Evolutionary conservation across 2,113 vertebrate species (phyloP).

Genomic region (Chaenogobius annularis): DNA sequence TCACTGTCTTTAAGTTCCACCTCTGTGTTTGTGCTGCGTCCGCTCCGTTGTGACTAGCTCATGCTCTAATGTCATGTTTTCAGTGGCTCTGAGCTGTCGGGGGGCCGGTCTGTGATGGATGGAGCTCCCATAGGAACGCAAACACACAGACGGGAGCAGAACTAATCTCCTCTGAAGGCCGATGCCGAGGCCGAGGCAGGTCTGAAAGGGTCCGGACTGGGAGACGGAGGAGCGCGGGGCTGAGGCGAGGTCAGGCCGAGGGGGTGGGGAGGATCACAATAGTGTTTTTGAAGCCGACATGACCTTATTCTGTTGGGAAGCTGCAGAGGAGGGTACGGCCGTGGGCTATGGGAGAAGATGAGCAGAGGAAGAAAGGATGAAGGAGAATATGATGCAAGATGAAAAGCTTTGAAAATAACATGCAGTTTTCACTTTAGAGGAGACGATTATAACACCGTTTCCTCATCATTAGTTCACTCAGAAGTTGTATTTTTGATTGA

Average conservation of each 20-base stretch:
- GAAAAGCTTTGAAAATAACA: slow-evolving; percentile 11
- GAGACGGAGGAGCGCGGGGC: slow-evolving; percentile 17
- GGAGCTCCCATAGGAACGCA: slow-evolving; percentile 40
- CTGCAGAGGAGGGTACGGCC: slow-evolving; percentile 7
- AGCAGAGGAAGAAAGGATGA: neutral
- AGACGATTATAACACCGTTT: no score
- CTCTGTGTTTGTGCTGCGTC: slow-evolving; percentile 45
- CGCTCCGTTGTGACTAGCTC: slow-evolving; percentile 32
- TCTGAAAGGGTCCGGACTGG: slow-evolving; percentile 42
- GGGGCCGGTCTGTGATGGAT: slow-evolving; percentile 54
- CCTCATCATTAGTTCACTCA: no score
- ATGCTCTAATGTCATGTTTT: slow-evolving; percentile 50
- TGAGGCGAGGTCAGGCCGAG: slow-evolving; percentile 2
- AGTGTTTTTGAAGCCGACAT: slow-evolving; percentile 39
- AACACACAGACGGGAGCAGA: slow-evolving; percentile 46
- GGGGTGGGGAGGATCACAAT: slow-evolving; percentile 29
- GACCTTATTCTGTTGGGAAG: slow-evolving; percentile 45
- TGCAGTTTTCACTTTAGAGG: no score
- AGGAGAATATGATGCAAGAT: neutral
- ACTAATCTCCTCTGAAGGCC: slow-evolving; percentile 59
- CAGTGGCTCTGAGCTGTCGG: slow-evolving; percentile 48
- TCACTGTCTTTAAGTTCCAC: slow-evolving; percentile 22
- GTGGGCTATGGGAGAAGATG: neutral
- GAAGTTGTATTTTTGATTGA: no score
- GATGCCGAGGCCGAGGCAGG: slow-evolving; percentile 17